Conservation (phyloP, 2,113 vertebrate species). For the Peucedramus taeniatus region DNA sequence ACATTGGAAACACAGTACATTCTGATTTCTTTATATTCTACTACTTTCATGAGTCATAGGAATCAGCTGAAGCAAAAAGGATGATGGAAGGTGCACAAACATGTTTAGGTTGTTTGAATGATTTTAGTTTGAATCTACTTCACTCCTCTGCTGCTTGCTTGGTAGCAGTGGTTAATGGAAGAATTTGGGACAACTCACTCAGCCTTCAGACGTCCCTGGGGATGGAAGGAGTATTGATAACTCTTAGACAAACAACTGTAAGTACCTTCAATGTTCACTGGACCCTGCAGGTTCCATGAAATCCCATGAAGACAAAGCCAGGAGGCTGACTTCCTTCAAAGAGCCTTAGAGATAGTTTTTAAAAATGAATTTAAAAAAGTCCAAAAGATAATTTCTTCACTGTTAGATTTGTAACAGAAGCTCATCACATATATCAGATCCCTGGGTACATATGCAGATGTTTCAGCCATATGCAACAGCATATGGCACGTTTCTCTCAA, state of each 20-base stretch:
- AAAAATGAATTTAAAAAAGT: background rate
- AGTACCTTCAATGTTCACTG: background rate
- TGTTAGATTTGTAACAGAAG: conserved; percentile 10
- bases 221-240: background rate
- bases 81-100: background rate
- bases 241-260: background rate
- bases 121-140: background rate
- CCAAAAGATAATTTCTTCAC: background rate
- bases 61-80: background rate
- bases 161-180: background rate
- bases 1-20: background rate
- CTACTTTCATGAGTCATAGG: background rate
- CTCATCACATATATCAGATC: conserved; percentile 8
- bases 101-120: background rate
- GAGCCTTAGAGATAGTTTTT: background rate
- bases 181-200: background rate
- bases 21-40: background rate
- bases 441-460: conserved; percentile 45
- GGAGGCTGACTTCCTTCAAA: background rate
- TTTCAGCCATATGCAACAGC: conserved; percentile 53
- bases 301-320: background rate
- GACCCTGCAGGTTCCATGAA: background rate
- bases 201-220: background rate
- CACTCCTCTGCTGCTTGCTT: background rate
- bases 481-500: background rate